Conservation (phyloP, 30 jellyfish, hydroid and myxozoan genomes). For the Hydractinia symbiolongicarpus region DNA sequence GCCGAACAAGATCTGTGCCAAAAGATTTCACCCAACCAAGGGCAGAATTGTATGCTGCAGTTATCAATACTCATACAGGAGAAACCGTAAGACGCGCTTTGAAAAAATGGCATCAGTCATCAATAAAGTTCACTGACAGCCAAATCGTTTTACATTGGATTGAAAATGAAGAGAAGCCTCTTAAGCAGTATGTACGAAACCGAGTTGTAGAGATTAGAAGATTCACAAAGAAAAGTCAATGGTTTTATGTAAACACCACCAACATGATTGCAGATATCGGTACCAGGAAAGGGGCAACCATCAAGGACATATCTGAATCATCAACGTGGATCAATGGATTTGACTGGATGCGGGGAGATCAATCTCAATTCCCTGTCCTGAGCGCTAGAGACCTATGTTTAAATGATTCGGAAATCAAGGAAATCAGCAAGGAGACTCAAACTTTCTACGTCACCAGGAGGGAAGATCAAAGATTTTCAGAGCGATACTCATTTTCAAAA, state of each 20-base stretch:
- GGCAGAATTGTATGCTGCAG: constrained; percentile 11
- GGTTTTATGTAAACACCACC: constrained; percentile 9
- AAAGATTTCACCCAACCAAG: constrained; percentile 8
- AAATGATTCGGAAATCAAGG: constrained; percentile 1
- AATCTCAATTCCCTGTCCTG: constrained; percentile 9
- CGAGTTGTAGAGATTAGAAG: constrained; percentile 17
- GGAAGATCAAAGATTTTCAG: neutral
- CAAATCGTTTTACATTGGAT: constrained; percentile 25
- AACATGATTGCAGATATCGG: constrained; percentile 26
- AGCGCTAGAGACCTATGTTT: constrained; percentile 10
- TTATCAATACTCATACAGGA: constrained; percentile 20
- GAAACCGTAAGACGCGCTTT: constrained; percentile 21
- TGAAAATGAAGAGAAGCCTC: constrained; percentile 16
- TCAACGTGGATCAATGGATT: constrained; percentile 24
- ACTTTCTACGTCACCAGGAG: neutral
- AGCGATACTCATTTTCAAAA: neutral
- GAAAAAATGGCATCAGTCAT: neutral
- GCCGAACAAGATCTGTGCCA: constrained; percentile 12
- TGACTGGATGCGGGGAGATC: neutral
- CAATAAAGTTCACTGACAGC: constrained; percentile 20
- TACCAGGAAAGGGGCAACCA: constrained; percentile 23
- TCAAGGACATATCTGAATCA: neutral
- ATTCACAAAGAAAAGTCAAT: constrained; percentile 8
- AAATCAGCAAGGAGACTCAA: neutral
- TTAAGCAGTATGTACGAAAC: constrained; percentile 20